Percentiles rank a stretch among this genome's conserved stretches.
These are phyloP conservation scores for Diaphora mendica DNA, from an alignment of 2,888 invertebrate species.

Conservation along the genomic window DNA sequence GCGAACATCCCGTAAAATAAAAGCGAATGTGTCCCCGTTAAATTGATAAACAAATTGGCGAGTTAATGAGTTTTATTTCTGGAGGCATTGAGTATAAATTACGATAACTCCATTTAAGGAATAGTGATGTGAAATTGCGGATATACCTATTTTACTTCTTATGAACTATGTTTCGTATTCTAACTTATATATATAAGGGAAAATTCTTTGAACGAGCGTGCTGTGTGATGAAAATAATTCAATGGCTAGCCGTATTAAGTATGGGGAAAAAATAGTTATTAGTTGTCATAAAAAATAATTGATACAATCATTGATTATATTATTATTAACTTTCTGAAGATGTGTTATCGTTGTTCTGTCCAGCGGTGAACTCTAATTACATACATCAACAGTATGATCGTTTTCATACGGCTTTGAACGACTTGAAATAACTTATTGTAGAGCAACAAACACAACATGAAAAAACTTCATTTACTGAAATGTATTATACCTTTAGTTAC, in stretches of 20 bases:
- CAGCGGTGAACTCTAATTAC: too few species aligned
- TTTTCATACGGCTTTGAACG: too few species aligned
- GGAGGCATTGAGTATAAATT: conserved; percentile 63
- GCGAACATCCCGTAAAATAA: conserved; percentile 43
- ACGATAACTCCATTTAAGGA: conserved; percentile 61
- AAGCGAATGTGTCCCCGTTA: conserved; percentile 44
- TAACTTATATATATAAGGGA: background rate
- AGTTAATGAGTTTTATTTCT: conserved; percentile 71
- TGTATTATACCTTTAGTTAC: background rate
- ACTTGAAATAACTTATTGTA: background rate
- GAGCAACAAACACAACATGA: background rate
- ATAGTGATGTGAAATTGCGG: conserved; percentile 24
- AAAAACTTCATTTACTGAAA: background rate
- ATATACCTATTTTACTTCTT: conserved; percentile 4
- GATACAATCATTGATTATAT: too few species aligned
- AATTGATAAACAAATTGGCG: conserved; percentile 70
- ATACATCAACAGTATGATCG: too few species aligned
- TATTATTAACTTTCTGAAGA: too few species aligned
- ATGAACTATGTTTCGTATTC: background rate
- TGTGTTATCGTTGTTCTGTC: too few species aligned
- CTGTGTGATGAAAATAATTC: too few species aligned
- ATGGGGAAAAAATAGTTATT: too few species aligned
- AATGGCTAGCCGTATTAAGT: too few species aligned
- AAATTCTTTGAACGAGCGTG: background rate
- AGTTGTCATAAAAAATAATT: too few species aligned